Evolutionary conservation across 2,113 vertebrate genomes (phyloP).

Genomic region (Anarrhichthys ocellatus): DNA sequence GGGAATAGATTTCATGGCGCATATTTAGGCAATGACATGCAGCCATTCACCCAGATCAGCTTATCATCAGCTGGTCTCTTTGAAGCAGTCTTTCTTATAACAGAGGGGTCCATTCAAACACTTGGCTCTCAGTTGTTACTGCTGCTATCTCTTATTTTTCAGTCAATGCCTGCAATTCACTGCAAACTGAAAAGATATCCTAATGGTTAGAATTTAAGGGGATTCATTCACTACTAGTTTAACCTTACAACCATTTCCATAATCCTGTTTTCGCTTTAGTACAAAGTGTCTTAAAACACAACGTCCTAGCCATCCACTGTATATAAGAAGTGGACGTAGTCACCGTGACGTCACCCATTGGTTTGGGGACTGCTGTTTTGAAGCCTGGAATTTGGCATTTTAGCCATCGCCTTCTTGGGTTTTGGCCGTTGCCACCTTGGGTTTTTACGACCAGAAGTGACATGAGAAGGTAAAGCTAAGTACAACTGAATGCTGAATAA

Average conservation of each 20-base stretch:
- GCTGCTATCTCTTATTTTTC: not conserved
- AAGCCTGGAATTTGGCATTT: too few relatives aligned
- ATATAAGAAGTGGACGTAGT: too few relatives aligned
- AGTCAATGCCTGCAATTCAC: not conserved
- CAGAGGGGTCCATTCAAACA: slow-evolving; percentile 37
- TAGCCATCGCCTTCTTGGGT: too few relatives aligned
- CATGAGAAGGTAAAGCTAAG: too few relatives aligned
- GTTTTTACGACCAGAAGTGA: too few relatives aligned
- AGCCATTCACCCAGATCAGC: slow-evolving; percentile 40
- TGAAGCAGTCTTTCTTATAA: slow-evolving; percentile 24
- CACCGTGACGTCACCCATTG: too few relatives aligned
- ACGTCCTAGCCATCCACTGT: too few relatives aligned
- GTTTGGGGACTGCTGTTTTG: too few relatives aligned
- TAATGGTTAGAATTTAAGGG: not conserved
- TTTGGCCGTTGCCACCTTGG: too few relatives aligned
- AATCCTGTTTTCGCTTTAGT: not conserved
- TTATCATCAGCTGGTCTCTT: slow-evolving; percentile 65
- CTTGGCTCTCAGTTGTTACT: not conserved
- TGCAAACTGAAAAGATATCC: not conserved
- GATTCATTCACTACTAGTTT: not conserved
- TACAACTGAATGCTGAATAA: too few relatives aligned
- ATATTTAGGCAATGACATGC: slow-evolving; percentile 5
- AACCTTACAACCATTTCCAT: not conserved
- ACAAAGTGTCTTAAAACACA: not conserved
- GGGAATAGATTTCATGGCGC: slow-evolving; percentile 25